Evolutionary conservation across 2,888 invertebrate species (phyloP), one percentile per base, ranked within the genome.

Genomic region (Nematopogon swammerdamellus): DNA sequence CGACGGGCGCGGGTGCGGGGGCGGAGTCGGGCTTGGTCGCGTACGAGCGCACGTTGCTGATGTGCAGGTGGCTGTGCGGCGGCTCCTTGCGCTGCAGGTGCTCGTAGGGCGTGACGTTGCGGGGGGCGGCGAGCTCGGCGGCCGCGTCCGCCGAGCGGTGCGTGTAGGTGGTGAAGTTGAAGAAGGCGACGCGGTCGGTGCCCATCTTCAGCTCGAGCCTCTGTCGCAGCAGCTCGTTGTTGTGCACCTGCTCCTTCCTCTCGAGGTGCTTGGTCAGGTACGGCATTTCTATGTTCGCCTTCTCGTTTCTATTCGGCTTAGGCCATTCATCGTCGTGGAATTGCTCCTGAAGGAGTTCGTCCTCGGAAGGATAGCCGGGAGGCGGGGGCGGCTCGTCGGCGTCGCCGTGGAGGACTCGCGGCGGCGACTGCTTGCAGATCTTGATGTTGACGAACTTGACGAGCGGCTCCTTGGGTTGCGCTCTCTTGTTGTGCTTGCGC

Each of bases 21-120:
- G 57, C 63, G 0, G 62, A 46, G 17, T 57, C 52, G 2, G 49
- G 49, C 20, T 56, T 63, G 0, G 59, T 55, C 5, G 63, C 62
- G 11, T 64, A 60, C 0, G 63, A 36, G 3, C 36, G 36, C 8
- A 36, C n/a, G n/a, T 36, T 14, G n/a, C 36, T 36, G n/a, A 36
- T 36, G 36, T 36, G 36, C 3, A 36, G 8, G 5, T 25, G 25
- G 11, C 3, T 36, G 36, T 36, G 53, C 42, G 62, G 65, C 0
- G 64, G 65, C 42, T 67, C 68, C 19, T 46, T 55, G 43, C 68
- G 72, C 47, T 73, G 74, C 0, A 74, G 57, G 18, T 74, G 70
- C 0, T 72, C 72, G 52, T 62, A 75, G 3, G 51, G 48, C 17
- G 72, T 71, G 57, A 76, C 57, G 48, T 74, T 75, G 0, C 75